Evolutionary conservation across 2,113 vertebrate genomes (phyloP).

Genomic region (Caretta caretta): DNA sequence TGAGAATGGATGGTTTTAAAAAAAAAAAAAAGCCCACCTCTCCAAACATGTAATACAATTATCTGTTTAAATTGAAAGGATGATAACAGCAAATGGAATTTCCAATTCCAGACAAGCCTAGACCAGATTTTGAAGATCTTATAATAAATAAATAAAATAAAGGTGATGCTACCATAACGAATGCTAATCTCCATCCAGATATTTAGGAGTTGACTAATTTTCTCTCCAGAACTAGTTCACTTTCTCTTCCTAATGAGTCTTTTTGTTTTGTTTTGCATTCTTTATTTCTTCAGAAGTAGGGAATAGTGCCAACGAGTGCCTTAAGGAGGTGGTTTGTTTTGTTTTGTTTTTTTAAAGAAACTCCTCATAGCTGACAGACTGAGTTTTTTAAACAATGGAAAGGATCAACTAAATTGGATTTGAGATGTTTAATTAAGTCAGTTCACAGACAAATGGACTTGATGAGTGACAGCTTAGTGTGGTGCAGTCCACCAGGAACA

Average conservation of each 20-base stretch:
- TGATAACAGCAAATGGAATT: neutral
- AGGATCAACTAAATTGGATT: conserved; percentile 77
- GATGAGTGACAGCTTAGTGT: conserved; percentile 72
- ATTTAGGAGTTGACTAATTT: conserved; percentile 8
- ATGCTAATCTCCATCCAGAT: neutral
- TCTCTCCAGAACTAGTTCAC: conserved; percentile 20
- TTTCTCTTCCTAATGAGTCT: conserved; percentile 41
- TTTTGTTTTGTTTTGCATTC: conserved; percentile 4
- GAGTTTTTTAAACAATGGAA: conserved; percentile 45
- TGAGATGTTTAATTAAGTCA: conserved; percentile 83
- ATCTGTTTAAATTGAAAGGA: neutral
- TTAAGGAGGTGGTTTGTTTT: conserved; percentile 33
- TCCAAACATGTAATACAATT: neutral
- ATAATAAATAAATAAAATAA: neutral
- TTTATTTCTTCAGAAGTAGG: conserved; percentile 19
- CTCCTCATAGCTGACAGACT: conserved; percentile 44
- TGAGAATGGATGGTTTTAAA: neutral
- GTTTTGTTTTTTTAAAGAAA: neutral
- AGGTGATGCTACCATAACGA: neutral
- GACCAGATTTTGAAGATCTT: neutral
- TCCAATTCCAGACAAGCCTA: neutral
- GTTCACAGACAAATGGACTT: conserved; percentile 77
- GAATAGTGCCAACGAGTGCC: neutral
- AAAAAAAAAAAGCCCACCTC: neutral
- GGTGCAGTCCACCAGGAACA: conserved; percentile 73